Base-by-base conservation (phyloP, 2,797 vertebrate species). In the Psittacula echo region DNA sequence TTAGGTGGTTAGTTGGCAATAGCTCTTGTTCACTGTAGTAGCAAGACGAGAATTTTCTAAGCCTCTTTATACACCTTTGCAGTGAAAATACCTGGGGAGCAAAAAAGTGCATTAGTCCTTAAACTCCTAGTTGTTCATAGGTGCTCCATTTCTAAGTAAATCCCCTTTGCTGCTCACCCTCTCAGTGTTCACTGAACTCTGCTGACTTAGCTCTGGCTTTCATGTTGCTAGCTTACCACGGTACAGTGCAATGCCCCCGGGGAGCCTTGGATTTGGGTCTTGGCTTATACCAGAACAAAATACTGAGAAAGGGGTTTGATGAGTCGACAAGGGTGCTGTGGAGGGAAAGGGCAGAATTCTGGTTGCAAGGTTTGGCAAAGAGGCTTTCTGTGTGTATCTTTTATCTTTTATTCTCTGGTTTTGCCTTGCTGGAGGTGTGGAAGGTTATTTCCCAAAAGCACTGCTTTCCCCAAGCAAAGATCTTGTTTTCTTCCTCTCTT, bases 131-230 rank as follows among this genome's bases (percentile, higher is more conserved):
- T 65, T 50, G 39, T 68, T 89, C 44, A 22, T 9, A 89, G 53
- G n/a, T 72, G 37, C 48, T 92, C 29, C 44, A 5, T 89, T 65
- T 89, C 45, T n/a, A 29, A 74, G 42, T 76, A 80, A 87, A 80
- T 72, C 27, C 26, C 66, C 24, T 70, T 89, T 90, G 72, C 53
- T 95, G 61, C 73, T 65, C 75, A 17, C 7, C 85, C 18, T 76
- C 11, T 78, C 3, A 1, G 4, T 45, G 27, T 58, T 92, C 56
- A 47, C 39, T 88, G 82, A 75, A 65, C 65, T 89, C 41, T 76
- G 56, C 24, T 82, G 67, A 51, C n/a, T 77, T 85, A 78, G 75
- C 62, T 68, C 62, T 66, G 75, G 11, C 50, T 95, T 92, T 56
- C 61, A 34, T 37, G 64, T 53, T 74, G 58, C 85, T 90, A 82